Evolutionary conservation across 2,797 vertebrate genomes (phyloP).

Genomic region (Heliangelus exortis): DNA sequence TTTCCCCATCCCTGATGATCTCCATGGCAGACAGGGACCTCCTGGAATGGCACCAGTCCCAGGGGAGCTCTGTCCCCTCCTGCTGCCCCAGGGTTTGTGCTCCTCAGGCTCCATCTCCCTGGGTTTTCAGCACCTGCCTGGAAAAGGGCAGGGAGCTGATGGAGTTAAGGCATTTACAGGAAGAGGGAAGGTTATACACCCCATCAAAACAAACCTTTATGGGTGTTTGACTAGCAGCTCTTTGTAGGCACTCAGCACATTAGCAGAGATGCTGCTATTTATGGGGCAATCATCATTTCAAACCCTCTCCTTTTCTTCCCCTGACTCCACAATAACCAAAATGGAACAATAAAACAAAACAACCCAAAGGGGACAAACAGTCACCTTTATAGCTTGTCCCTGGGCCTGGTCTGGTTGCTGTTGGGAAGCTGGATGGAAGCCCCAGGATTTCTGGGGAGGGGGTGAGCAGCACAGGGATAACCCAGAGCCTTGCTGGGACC

Average conservation of each 20-base stretch:
- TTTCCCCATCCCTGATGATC: not conserved
- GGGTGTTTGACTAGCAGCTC: not conserved
- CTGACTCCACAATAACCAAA: not conserved
- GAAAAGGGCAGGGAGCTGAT: not conserved
- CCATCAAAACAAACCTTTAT: not conserved
- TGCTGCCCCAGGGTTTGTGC: not conserved
- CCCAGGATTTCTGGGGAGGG: not conserved
- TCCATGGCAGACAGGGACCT: accelerated
- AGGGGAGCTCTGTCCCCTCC: accelerated
- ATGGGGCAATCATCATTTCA: not conserved
- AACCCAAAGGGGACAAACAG: not conserved
- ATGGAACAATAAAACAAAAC: not conserved
- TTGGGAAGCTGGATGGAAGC: not conserved
- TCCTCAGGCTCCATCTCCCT: not conserved
- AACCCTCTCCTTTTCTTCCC: not conserved
- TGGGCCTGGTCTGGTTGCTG: not conserved
- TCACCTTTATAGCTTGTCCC: not conserved
- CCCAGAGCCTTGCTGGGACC: not conserved
- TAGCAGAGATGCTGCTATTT: not conserved
- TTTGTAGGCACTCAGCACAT: not conserved
- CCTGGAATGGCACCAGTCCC: accelerated
- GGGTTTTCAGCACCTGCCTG: not conserved
- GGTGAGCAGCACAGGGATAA: not conserved
- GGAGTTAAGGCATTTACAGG: not conserved
- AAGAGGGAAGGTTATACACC: not conserved